Percentiles rank a stretch among this genome's conserved stretches.
Evolutionary conservation across 2,113 vertebrate species (phyloP).

Genomic region (Cheilinus undulatus): DNA sequence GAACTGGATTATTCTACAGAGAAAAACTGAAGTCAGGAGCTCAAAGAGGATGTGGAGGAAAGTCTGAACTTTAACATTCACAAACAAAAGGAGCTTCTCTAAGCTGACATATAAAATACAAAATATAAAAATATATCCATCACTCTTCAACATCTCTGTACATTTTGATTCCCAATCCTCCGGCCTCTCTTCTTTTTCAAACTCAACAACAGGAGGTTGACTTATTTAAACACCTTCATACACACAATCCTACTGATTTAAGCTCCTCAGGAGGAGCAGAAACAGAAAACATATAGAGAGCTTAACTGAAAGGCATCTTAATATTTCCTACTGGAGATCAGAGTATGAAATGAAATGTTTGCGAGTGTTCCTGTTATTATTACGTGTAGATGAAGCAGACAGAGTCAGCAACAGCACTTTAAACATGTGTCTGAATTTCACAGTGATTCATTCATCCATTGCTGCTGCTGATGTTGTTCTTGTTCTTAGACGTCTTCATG

Average conservation of each 20-base stretch:
- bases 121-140: conserved; percentile 47
- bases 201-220: neutral
- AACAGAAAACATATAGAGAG: neutral
- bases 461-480: conserved; percentile 83
- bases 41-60: neutral
- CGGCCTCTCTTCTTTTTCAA: neutral
- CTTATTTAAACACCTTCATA: neutral
- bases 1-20: neutral
- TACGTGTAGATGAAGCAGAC: neutral
- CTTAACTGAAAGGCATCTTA: no score
- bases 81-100: conserved; percentile 5
- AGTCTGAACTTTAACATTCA: conserved; percentile 8
- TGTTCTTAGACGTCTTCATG: conserved; percentile 84
- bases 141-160: neutral
- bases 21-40: neutral
- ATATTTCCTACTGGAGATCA: no score
- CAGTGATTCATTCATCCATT: conserved; percentile 74
- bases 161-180: conserved; percentile 8
- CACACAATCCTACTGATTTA: neutral
- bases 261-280: neutral
- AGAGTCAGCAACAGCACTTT: neutral
- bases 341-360: no score
- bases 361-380: neutral
- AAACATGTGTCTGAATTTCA: neutral
- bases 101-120: conserved; percentile 26